Percentiles rank a stretch among this genome's conserved stretches.
Evolutionary conservation across 2,113 vertebrate species (phyloP).

Genomic region (Takifugu bimaculatus): DNA sequence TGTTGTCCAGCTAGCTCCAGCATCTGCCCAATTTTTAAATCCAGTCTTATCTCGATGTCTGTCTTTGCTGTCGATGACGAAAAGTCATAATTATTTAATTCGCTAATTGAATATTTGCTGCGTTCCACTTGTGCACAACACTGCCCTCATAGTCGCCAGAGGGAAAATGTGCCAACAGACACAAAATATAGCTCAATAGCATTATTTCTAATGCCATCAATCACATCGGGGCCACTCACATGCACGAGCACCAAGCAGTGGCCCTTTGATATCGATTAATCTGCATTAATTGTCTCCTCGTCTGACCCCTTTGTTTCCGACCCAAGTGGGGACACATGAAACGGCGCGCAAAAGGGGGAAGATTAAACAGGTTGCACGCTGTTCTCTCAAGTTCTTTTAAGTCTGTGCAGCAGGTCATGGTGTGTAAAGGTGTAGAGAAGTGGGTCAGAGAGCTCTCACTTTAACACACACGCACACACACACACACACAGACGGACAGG

Average conservation of each 20-base stretch:
- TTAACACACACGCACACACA: constrained; percentile 22
- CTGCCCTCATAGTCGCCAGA: too few species aligned
- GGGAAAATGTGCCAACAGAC: too few species aligned
- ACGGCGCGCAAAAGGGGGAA: constrained; percentile 56
- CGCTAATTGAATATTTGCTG: too few species aligned
- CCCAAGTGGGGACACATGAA: constrained; percentile 65
- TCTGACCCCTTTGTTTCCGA: constrained; percentile 57
- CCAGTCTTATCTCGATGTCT: too few species aligned
- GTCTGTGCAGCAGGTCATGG: constrained; percentile 63
- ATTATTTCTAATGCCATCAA: constrained; percentile 10
- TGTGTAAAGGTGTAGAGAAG: constrained; percentile 61
- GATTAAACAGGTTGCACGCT: constrained; percentile 70
- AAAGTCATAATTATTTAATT: too few species aligned
- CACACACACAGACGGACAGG: constrained; percentile 47
- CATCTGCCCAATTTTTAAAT: too few species aligned
- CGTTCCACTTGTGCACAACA: too few species aligned
- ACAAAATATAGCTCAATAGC: too few species aligned
- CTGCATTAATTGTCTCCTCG: constrained; percentile 64
- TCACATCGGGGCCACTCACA: constrained; percentile 16
- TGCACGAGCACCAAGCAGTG: neutral
- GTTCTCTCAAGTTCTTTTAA: constrained; percentile 69
- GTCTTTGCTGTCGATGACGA: too few species aligned
- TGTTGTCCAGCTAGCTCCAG: too few species aligned
- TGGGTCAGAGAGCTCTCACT: constrained; percentile 35
- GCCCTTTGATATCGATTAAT: constrained; percentile 66